These are phyloP conservation scores for Strix occidentalis DNA, from an alignment of 2,797 vertebrate genomes.

Conservation along the genomic window DNA sequence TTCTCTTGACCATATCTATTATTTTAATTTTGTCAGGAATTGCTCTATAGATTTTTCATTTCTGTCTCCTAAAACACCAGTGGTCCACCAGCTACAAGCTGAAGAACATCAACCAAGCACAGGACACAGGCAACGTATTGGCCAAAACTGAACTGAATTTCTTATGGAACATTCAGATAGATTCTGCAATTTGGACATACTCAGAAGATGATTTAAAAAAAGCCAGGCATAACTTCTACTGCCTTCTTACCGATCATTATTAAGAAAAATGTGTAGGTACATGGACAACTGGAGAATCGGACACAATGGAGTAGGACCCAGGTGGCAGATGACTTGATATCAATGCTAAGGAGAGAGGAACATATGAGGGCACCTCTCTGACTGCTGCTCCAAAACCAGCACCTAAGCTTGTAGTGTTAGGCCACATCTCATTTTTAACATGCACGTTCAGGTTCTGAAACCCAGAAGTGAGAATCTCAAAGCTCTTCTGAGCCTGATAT, in stretches of 20 bases:
- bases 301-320: background rate
- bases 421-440: background rate
- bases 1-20: background rate
- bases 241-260: background rate
- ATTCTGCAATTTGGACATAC: background rate
- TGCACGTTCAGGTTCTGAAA: background rate
- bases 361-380: background rate
- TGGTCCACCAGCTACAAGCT: background rate
- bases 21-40: background rate
- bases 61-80: background rate
- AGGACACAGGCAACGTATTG: background rate
- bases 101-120: background rate
- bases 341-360: background rate
- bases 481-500: background rate
- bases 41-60: background rate
- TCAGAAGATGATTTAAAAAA: background rate
- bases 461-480: background rate
- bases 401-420: background rate
- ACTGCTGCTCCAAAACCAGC: background rate
- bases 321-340: background rate
- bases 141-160: background rate
- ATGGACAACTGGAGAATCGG: background rate
- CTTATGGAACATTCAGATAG: background rate
- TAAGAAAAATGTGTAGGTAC: background rate
- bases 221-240: background rate